Evolutionary conservation across 2,888 invertebrate genomes (phyloP).

Genomic region (Mythimna impura): DNA sequence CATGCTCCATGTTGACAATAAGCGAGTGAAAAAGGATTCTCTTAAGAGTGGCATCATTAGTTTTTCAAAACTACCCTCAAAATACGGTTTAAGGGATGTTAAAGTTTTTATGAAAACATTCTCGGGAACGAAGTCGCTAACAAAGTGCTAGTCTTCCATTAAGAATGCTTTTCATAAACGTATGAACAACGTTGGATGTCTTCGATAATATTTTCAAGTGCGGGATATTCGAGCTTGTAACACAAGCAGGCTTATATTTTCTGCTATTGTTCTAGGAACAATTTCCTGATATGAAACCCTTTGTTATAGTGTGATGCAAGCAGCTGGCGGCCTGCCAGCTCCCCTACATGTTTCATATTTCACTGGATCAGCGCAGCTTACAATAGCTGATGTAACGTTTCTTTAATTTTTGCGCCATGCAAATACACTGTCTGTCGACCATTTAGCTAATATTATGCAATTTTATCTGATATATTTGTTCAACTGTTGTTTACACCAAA

Average conservation of each 20-base stretch:
- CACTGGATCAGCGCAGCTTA: slow-evolving; percentile 85
- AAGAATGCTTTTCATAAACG: slow-evolving; percentile 13
- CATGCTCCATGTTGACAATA: no score
- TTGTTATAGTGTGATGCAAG: slow-evolving; percentile 86
- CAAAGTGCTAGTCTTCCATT: not conserved
- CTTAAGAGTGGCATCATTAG: no score
- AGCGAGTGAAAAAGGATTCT: no score
- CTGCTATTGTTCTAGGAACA: slow-evolving; percentile 85
- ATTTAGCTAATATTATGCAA: slow-evolving; percentile 8
- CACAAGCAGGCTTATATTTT: slow-evolving; percentile 79
- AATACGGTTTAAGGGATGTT: no score
- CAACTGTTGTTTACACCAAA: not conserved
- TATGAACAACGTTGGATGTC: slow-evolving; percentile 51
- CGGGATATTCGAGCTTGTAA: slow-evolving; percentile 68
- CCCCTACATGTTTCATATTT: slow-evolving; percentile 87
- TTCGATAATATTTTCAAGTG: slow-evolving; percentile 68
- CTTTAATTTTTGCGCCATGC: slow-evolving; percentile 65
- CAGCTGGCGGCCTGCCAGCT: slow-evolving; percentile 85
- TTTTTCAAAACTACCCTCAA: no score
- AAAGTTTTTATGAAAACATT: no score
- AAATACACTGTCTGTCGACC: slow-evolving; percentile 37
- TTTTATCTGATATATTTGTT: not conserved
- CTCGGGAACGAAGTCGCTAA: no score
- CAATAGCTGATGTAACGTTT: slow-evolving; percentile 78
- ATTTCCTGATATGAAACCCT: slow-evolving; percentile 87